Evolutionary conservation across 1,140 invertebrate species (phyloP), one percentile per base, ranked within the genome.

Genomic region (Lerema accius): DNA sequence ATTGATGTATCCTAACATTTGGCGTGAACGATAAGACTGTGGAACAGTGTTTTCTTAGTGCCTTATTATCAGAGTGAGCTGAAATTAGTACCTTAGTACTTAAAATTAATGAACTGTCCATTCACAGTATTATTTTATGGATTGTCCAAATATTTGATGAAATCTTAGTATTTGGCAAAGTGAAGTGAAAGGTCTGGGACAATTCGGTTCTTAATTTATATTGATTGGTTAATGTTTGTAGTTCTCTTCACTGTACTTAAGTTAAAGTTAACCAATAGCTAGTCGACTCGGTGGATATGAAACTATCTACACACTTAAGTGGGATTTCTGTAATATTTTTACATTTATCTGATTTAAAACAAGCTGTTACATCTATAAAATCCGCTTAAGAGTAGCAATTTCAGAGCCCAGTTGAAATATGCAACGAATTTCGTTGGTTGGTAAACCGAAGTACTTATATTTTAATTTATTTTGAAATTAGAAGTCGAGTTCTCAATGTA

Each of bases 1-100:
- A 80, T 67, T 69, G 64, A 80, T 82, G 75, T 80, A 78, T 80
- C 72, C 78, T 86, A 83, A 82, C 76, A 82, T 64, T 61, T 53
- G 67, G 71, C 63, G 70, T 69, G 63, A 73, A 72, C 60, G 58
- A 67, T 71, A 73, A 77, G 75, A 78, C 75, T 72, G 61, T 68
- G 62, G 55, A 73, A 63, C 50, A 66, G 67, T 78, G 69, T 77
- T 67, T 73, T 76, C 53, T 53, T 75, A 73, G 68, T 76, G 72
- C 68, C 68, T 74, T 73, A 72, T 16, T 58, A 58, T 56, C 48
- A 66, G 1, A 63, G 64, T 51, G 42, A 64, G 69, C 40, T 74
- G 66, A 66, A 65, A 63, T 53, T 53, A 63, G 60, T 63, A 67
- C 61, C 39, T 65, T 71, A 62, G 73, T 76, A 76, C 73, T 76